These are phyloP conservation scores for Parotia lawesii DNA, from an alignment of 2,113 vertebrate genomes.

Conservation along the genomic window DNA sequence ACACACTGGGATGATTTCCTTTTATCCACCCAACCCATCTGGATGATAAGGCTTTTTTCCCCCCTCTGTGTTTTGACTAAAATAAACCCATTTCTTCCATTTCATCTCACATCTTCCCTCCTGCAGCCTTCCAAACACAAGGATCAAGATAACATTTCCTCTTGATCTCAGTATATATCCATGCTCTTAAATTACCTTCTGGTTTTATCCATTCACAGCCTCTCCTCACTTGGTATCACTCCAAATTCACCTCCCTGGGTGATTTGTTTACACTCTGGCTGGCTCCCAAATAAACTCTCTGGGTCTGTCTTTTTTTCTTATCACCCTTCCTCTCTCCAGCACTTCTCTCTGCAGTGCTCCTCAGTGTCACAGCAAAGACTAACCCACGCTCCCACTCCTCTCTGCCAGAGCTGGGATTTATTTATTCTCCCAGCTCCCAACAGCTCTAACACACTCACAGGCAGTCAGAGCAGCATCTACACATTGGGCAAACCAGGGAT, in stretches of 20 bases:
- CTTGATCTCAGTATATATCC: not conserved
- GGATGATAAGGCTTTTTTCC: not conserved
- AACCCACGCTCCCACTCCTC: not conserved
- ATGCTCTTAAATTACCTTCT: conserved; percentile 4
- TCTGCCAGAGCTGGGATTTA: not conserved
- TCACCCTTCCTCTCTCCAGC: not conserved
- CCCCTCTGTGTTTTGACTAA: not conserved
- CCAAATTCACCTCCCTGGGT: not conserved
- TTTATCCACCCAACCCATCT: not conserved
- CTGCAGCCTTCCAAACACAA: not conserved
- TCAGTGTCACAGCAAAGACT: not conserved
- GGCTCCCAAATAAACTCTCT: not conserved
- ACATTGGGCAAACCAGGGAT: not conserved
- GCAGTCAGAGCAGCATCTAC: not conserved
- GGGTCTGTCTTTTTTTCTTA: not conserved
- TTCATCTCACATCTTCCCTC: conserved; percentile 12
- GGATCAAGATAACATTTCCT: conserved; percentile 12
- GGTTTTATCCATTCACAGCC: not conserved
- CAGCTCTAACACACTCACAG: not conserved
- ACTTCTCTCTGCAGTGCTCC: not conserved
- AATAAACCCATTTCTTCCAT: not conserved
- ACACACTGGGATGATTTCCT: not conserved
- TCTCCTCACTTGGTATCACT: not conserved
- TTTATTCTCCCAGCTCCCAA: not conserved
- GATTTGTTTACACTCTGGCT: conserved; percentile 27